Percentiles rank a stretch among this genome's conserved stretches.
Evolutionary conservation across 2,113 vertebrate genomes (phyloP).

Genomic region (Vireo altiloquus): DNA sequence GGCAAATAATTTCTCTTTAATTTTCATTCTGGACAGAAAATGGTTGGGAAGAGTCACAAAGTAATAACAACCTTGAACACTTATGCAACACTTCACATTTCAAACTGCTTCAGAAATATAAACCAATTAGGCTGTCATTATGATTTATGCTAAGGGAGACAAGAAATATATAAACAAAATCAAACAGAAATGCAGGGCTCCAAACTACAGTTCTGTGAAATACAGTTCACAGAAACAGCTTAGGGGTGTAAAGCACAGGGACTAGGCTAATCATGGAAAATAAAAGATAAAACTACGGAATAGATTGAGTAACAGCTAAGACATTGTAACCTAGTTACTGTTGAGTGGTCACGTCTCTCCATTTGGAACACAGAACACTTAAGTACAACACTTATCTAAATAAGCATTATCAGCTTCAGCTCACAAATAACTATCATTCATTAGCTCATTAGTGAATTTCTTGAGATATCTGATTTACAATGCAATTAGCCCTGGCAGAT

Average conservation of each 20-base stretch:
- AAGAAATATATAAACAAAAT: constrained; percentile 52
- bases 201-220: neutral
- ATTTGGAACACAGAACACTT: neutral
- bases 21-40: constrained; percentile 29
- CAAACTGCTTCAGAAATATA: constrained; percentile 34
- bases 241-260: neutral
- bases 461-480: constrained; percentile 32
- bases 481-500: constrained; percentile 2
- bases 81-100: constrained; percentile 38
- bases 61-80: constrained; percentile 39
- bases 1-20: constrained; percentile 22
- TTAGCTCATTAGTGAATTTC: constrained; percentile 23
- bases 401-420: neutral
- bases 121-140: constrained; percentile 58
- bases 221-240: neutral
- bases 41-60: constrained; percentile 18
- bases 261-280: neutral
- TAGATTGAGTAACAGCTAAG: neutral
- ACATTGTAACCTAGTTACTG: neutral
- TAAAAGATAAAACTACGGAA: neutral
- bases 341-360: neutral
- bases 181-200: constrained; percentile 7
- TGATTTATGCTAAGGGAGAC: constrained; percentile 44
- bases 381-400: neutral
- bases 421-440: neutral